Evolutionary conservation across 2,888 invertebrate genomes (phyloP).

Genomic region (Megaustenia siamemsis): DNA sequence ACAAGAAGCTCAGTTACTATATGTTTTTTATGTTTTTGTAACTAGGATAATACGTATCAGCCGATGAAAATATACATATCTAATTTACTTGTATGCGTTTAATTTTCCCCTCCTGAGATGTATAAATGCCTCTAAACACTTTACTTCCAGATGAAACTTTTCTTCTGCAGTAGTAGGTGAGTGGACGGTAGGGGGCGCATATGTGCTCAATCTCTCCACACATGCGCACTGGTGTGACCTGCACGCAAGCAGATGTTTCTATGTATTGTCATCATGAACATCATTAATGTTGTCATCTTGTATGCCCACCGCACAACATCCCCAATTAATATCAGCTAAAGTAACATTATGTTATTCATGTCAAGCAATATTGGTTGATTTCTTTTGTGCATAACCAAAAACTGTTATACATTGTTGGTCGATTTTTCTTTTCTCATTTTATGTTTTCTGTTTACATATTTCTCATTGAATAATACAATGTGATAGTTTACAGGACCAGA

Average conservation of each 20-base stretch:
- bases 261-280: neutral
- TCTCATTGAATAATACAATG: no score
- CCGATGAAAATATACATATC: neutral
- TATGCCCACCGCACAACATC: neutral
- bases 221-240: slow-evolving; percentile 67
- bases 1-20: no score
- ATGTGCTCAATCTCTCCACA: slow-evolving; percentile 54
- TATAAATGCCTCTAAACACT: slow-evolving; percentile 24
- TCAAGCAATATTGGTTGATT: no score
- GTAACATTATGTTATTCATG: no score
- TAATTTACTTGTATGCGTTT: neutral
- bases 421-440: no score
- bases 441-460: no score
- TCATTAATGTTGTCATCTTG: neutral
- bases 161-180: slow-evolving; percentile 69
- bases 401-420: no score
- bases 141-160: slow-evolving; percentile 70
- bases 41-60: no score
- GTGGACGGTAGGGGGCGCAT: slow-evolving; percentile 62
- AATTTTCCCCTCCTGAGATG: neutral
- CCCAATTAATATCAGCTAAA: neutral
- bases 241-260: slow-evolving; percentile 57
- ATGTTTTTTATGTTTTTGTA: no score
- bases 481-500: no score
- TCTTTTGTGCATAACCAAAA: no score